Evolutionary conservation across 2,113 vertebrate species (phyloP).

Genomic region (Coryphaenoides rupestris): DNA sequence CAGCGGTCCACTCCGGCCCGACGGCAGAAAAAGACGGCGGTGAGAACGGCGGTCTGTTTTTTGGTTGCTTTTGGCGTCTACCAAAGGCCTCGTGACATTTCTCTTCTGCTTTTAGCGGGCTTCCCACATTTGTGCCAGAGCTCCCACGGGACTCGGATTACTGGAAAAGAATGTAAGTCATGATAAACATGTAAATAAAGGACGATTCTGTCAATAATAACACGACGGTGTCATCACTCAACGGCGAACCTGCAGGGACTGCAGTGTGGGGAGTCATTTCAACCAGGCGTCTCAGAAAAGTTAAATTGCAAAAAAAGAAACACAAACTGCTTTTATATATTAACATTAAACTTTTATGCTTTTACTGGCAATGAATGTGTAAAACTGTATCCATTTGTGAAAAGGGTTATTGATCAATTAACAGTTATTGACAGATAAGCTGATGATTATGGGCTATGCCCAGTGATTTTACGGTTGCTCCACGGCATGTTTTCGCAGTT

Average conservation of each 20-base stretch:
- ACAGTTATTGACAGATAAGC: slow-evolving; percentile 20
- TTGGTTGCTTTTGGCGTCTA: slow-evolving; percentile 35
- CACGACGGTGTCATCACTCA: slow-evolving; percentile 46
- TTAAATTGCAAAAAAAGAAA: slow-evolving; percentile 26
- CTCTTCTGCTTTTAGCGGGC: slow-evolving; percentile 57
- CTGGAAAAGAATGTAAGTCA: slow-evolving; percentile 70
- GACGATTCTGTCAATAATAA: slow-evolving; percentile 51
- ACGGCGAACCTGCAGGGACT: slow-evolving; percentile 21
- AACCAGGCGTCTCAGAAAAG: slow-evolving; percentile 39
- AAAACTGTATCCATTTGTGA: slow-evolving; percentile 40
- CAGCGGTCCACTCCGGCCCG: slow-evolving; percentile 30
- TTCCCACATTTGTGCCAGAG: slow-evolving; percentile 60
- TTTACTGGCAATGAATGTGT: slow-evolving; percentile 68
- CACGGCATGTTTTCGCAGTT: slow-evolving; percentile 27
- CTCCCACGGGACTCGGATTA: slow-evolving; percentile 55
- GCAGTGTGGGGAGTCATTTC: slow-evolving; percentile 26
- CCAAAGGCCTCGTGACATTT: slow-evolving; percentile 52
- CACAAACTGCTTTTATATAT: slow-evolving; percentile 50
- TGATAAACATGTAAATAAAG: slow-evolving; percentile 58
- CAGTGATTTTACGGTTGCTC: slow-evolving; percentile 32
- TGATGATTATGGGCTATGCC: slow-evolving; percentile 40
- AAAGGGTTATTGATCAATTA: slow-evolving; percentile 21
- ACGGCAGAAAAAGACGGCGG: slow-evolving; percentile 30
- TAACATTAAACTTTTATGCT: slow-evolving; percentile 39
- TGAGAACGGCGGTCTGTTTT: slow-evolving; percentile 17